A percentile compares a stretch with the other conserved stretches of the same genome.
Conservation (phyloP, 2,113 vertebrate genomes). For the Nothoprocta perdicaria region DNA sequence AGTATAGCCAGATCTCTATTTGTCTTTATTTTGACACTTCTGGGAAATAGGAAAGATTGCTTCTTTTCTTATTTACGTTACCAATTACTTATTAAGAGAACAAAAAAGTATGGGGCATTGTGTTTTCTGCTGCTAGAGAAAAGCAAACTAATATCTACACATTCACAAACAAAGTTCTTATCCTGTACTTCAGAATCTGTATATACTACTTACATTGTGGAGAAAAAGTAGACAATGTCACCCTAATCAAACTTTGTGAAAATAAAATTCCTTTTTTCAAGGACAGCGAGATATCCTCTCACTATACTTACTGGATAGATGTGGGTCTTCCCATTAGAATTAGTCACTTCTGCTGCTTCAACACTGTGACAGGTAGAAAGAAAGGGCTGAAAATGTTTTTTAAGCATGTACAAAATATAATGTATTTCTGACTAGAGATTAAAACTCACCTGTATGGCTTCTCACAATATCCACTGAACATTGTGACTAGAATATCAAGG, state of each 20-base stretch:
- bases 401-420: not conserved
- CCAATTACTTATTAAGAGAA: not conserved
- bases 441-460: conserved; percentile 92
- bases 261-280: not conserved
- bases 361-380: conserved; percentile 76
- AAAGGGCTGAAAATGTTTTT: not conserved
- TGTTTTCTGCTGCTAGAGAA: not conserved
- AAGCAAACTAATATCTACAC: not conserved
- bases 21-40: not conserved
- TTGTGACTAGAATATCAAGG: conserved; percentile 93
- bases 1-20: not conserved
- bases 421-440: not conserved
- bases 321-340: conserved; percentile 86
- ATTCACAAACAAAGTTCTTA: not conserved
- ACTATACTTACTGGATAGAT: conserved; percentile 83
- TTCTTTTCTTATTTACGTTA: not conserved
- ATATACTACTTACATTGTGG: not conserved
- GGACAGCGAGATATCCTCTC: not conserved
- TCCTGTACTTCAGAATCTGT: not conserved
- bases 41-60: not conserved
- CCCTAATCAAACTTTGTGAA: not conserved
- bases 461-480: conserved; percentile 95
- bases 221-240: not conserved
- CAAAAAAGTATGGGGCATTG: not conserved
- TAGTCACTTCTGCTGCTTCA: conserved; percentile 91